These are phyloP conservation scores for Zaprionus capensis DNA, from an alignment of 1,140 invertebrate genomes.

Conservation along the genomic window DNA sequence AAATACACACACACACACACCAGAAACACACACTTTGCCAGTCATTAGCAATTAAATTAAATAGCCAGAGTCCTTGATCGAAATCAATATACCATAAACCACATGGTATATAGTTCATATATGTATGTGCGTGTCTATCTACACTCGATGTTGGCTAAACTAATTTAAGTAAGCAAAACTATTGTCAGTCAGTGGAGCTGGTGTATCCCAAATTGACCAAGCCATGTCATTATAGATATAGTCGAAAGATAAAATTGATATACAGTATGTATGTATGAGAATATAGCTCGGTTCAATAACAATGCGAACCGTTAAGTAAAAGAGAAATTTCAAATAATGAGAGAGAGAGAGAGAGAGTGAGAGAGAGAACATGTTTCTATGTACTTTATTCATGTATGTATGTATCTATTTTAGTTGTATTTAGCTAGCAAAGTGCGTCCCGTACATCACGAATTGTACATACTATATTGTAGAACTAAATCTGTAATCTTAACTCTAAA, in stretches of 20 bases:
- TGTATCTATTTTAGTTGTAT: constrained; percentile 13
- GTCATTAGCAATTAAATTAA: constrained; percentile 10
- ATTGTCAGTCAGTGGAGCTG: constrained; percentile 49
- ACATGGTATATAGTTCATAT: neutral
- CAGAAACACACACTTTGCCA: constrained; percentile 12
- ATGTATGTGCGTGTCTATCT: constrained; percentile 9
- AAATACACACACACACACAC: neutral
- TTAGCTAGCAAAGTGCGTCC: constrained; percentile 32
- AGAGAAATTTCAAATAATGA: neutral
- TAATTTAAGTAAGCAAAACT: constrained; percentile 22
- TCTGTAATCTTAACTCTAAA: constrained; percentile 5
- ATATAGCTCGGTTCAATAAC: neutral
- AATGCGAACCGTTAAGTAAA: neutral
- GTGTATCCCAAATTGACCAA: constrained; percentile 51
- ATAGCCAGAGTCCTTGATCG: neutral
- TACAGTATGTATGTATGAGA: neutral
- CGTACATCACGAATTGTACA: constrained; percentile 27
- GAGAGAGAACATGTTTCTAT: neutral
- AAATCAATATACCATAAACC: neutral
- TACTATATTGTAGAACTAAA: constrained; percentile 7
- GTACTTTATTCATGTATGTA: constrained; percentile 2
- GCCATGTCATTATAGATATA: constrained; percentile 53
- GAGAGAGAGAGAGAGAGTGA: neutral
- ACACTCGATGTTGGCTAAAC: constrained; percentile 18
- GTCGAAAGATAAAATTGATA: neutral